A percentile compares a stretch with the other conserved stretches of the same genome.
Evolutionary conservation across 2,113 vertebrate species (phyloP).

Genomic region (Poeciliopsis occidentalis): DNA sequence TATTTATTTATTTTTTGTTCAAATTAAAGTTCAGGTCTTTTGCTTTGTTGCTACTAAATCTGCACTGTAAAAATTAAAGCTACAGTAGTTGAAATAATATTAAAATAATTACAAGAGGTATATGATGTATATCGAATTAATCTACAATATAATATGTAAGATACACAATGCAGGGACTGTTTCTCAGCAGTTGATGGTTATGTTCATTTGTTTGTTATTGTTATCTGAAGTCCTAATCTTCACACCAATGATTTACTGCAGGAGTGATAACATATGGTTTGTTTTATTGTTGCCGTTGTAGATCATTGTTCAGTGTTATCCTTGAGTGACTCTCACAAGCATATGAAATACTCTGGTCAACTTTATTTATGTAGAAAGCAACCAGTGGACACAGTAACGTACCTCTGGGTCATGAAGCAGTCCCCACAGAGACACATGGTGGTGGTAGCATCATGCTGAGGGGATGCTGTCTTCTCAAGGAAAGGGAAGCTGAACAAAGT

Average conservation of each 20-base stretch:
- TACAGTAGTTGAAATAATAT: too few relatives aligned
- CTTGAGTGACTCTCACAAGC: slow-evolving; percentile 3
- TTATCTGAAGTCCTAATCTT: background rate
- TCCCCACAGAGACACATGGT: background rate
- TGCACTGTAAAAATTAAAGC: too few relatives aligned
- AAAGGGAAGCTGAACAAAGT: background rate
- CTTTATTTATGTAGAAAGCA: background rate
- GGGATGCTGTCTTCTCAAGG: background rate
- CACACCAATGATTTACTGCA: slow-evolving; percentile 35
- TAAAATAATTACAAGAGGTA: too few relatives aligned
- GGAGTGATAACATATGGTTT: slow-evolving; percentile 14
- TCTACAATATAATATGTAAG: background rate
- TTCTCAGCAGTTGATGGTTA: background rate
- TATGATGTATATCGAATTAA: background rate
- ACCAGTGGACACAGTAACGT: background rate
- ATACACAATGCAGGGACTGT: background rate
- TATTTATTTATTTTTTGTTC: background rate
- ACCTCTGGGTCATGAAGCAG: background rate
- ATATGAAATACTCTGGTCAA: background rate
- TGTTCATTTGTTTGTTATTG: background rate
- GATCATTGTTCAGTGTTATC: slow-evolving; percentile 22
- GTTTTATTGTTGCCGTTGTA: slow-evolving; percentile 24
- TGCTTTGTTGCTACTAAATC: too few relatives aligned
- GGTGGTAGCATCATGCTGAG: background rate
- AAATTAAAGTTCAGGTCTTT: background rate